Evolutionary conservation across 1,140 invertebrate species (phyloP).

Genomic region (Streblospio benedicti): DNA sequence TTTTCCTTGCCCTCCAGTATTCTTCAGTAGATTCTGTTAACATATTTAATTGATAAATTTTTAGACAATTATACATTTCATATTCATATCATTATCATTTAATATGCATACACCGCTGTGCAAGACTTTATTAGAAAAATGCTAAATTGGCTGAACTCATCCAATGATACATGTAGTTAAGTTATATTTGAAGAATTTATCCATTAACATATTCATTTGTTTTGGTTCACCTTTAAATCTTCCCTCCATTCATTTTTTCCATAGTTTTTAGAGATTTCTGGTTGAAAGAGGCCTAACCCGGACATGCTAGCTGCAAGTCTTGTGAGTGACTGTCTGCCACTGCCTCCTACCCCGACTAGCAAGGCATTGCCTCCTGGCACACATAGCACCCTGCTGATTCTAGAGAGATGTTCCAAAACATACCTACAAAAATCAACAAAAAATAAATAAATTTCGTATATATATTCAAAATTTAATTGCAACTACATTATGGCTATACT

Average conservation of each 20-base stretch:
- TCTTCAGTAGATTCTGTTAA: constrained; percentile 32
- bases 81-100: too few relatives aligned
- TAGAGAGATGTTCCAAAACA: constrained; percentile 46
- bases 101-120: too few relatives aligned
- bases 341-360: constrained; percentile 46
- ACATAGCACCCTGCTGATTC: constrained; percentile 45
- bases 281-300: constrained; percentile 41
- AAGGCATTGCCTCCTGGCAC: constrained; percentile 45
- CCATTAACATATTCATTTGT: neutral
- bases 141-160: too few relatives aligned
- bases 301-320: constrained; percentile 44
- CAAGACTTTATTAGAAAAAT: too few relatives aligned
- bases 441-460: too few relatives aligned
- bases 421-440: constrained; percentile 27
- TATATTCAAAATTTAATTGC: too few relatives aligned
- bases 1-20: constrained; percentile 38
- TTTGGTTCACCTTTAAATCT: constrained; percentile 37
- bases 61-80: too few relatives aligned
- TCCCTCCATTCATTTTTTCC: constrained; percentile 46
- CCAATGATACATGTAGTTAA: too few relatives aligned
- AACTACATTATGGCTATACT: too few relatives aligned
- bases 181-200: too few relatives aligned
- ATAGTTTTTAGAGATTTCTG: constrained; percentile 48
- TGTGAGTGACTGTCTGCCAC: constrained; percentile 46
- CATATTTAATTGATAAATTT: neutral